A percentile compares a stretch with the other conserved stretches of the same genome.
Evolutionary conservation across 2,113 vertebrate genomes (phyloP).

Genomic region (Tachysurus fulvidraco): DNA sequence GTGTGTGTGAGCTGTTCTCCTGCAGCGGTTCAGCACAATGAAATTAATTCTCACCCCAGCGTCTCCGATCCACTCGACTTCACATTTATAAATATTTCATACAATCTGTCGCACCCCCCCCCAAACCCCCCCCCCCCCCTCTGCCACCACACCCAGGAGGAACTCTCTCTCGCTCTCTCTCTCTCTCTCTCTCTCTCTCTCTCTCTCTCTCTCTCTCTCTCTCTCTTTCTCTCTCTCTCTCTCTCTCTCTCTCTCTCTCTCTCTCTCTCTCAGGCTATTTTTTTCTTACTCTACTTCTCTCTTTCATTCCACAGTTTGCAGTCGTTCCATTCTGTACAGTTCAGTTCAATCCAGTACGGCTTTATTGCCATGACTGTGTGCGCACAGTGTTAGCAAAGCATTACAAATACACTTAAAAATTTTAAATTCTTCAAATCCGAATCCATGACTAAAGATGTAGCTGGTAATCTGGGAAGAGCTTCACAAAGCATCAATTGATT

Average conservation of each 20-base stretch:
- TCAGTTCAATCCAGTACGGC: not conserved
- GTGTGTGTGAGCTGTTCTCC: slow-evolving; percentile 4
- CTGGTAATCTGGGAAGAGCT: not conserved
- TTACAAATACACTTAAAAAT: not conserved
- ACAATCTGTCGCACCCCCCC: slow-evolving; percentile 1
- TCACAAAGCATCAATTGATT: not conserved
- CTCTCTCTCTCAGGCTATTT: not conserved
- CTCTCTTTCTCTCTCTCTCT: not conserved
- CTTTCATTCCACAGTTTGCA: not conserved
- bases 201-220: too few species aligned
- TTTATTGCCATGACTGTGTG: not conserved
- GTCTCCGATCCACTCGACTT: slow-evolving; percentile 48
- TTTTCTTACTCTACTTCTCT: not conserved
- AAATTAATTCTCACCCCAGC: slow-evolving; percentile 51
- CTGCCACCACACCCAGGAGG: slow-evolving; percentile 1
- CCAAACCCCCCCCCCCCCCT: too few species aligned
- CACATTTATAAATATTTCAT: slow-evolving; percentile 56
- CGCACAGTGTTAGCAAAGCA: not conserved
- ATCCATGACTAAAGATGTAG: not conserved
- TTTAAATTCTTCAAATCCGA: not conserved
- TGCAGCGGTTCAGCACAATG: slow-evolving; percentile 30
- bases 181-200: slow-evolving; percentile 25
- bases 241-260: slow-evolving; percentile 25
- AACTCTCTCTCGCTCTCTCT: slow-evolving; percentile 17
- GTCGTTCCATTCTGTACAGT: not conserved